phyloP scores from a whole-genome alignment of 1,140 invertebrate genomes.

The Lasaia peninsularis region DNA sequence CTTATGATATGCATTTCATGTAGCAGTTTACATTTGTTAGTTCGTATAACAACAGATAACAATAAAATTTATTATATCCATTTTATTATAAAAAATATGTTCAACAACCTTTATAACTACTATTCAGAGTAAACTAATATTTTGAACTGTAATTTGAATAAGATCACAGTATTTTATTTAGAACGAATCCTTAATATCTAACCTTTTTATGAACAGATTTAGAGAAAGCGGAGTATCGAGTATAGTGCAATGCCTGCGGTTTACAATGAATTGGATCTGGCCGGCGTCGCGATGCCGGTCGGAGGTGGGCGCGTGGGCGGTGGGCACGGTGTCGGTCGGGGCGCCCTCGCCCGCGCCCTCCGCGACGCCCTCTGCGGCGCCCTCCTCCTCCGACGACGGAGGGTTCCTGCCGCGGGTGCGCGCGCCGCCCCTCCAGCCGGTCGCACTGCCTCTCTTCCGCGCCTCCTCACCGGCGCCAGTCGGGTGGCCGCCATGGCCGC shows the following conservation, averaged over 20 bases:
- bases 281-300: conserved; percentile 81
- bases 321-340: conserved; percentile 60
- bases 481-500: conserved; percentile 79
- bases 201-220: conserved; percentile 80
- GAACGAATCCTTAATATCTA: neutral
- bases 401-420: conserved; percentile 83
- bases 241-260: conserved; percentile 84
- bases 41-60: too few relatives aligned
- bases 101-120: too few relatives aligned
- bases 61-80: too few relatives aligned
- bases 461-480: conserved; percentile 65
- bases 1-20: too few relatives aligned
- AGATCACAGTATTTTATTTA: too few relatives aligned
- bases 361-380: conserved; percentile 78
- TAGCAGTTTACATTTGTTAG: too few relatives aligned
- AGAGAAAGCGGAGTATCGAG: conserved; percentile 96
- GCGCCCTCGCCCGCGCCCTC: conserved; percentile 83
- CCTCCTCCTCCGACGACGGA: conserved; percentile 85
- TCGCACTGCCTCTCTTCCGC: conserved; percentile 79
- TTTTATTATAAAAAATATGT: too few relatives aligned
- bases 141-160: too few relatives aligned
- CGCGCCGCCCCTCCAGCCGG: conserved; percentile 83
- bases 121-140: too few relatives aligned
- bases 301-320: conserved; percentile 44
- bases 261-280: conserved; percentile 84